These are phyloP conservation scores for Scotopteryx bipunctaria DNA, from an alignment of 2,888 invertebrate species.

Conservation along the genomic window DNA sequence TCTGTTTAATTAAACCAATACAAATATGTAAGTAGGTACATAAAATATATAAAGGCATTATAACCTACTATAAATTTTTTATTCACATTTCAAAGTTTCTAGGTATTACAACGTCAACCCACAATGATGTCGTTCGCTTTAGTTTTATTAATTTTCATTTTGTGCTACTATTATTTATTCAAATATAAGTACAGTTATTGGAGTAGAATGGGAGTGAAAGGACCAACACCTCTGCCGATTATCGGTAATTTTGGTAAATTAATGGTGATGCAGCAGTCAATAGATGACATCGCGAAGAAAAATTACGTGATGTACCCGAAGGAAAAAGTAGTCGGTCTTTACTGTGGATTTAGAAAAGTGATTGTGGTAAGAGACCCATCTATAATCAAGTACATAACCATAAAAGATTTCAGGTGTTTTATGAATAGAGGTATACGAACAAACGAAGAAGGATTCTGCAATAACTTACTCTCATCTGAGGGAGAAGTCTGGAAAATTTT, in stretches of 20 bases:
- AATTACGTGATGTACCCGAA: conserved; percentile 38
- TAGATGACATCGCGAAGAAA: conserved; percentile 3
- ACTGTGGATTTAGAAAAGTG: conserved; percentile 41
- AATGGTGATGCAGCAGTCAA: conserved; percentile 25
- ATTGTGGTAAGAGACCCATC: conserved; percentile 48
- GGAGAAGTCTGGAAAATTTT: conserved; percentile 53
- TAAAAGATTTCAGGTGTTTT: conserved; percentile 49
- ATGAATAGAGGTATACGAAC: conserved; percentile 44
- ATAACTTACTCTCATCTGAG: conserved; percentile 48
- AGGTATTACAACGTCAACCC: background rate
- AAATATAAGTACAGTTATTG: conserved; percentile 38
- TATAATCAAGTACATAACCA: conserved; percentile 44
- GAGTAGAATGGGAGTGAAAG: conserved; percentile 37
- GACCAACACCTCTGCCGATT: conserved; percentile 37
- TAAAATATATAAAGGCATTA: too few relatives aligned
- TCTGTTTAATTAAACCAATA: too few relatives aligned
- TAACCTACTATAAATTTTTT: too few relatives aligned
- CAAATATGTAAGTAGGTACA: too few relatives aligned
- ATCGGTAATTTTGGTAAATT: conserved; percentile 40
- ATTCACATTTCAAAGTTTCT: background rate
- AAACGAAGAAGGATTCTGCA: conserved; percentile 20
- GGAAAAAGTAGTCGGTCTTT: conserved; percentile 50
- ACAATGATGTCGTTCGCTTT: conserved; percentile 4
- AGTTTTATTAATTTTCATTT: conserved; percentile 2
- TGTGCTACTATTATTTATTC: conserved; percentile 6